Evolutionary conservation across 2,113 vertebrate species (phyloP).

Genomic region (Panthera tigris): DNA sequence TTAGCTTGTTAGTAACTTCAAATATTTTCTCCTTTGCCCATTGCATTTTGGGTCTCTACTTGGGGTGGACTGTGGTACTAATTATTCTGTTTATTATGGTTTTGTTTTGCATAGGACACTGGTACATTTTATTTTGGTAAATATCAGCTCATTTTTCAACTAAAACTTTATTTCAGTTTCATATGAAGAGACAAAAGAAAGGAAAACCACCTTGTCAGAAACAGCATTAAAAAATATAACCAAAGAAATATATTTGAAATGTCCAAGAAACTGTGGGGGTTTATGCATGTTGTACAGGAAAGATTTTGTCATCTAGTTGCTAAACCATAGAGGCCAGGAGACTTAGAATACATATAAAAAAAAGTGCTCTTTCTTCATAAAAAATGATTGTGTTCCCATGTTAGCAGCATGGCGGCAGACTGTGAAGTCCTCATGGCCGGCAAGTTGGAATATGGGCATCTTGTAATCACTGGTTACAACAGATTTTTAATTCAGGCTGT

Average conservation of each 20-base stretch:
- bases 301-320: neutral
- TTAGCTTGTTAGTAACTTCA: neutral
- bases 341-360: neutral
- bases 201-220: neutral
- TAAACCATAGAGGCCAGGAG: neutral
- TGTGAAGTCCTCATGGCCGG: neutral
- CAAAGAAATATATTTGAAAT: neutral
- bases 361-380: neutral
- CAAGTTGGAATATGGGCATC: neutral
- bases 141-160: neutral
- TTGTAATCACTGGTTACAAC: neutral
- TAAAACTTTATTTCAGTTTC: slow-evolving; percentile 44
- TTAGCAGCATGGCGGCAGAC: neutral
- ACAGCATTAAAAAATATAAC: neutral
- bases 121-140: neutral
- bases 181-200: neutral
- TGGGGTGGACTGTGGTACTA: neutral
- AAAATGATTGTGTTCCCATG: neutral
- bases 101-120: slow-evolving; percentile 27
- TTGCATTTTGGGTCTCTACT: neutral
- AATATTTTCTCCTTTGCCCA: neutral
- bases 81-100: neutral
- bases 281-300: neutral
- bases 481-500: slow-evolving; percentile 13
- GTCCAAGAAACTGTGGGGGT: neutral